Evolutionary conservation across 1,140 invertebrate species (phyloP), one percentile per base, ranked within the genome.

Genomic region (Halictus rubicundus): DNA sequence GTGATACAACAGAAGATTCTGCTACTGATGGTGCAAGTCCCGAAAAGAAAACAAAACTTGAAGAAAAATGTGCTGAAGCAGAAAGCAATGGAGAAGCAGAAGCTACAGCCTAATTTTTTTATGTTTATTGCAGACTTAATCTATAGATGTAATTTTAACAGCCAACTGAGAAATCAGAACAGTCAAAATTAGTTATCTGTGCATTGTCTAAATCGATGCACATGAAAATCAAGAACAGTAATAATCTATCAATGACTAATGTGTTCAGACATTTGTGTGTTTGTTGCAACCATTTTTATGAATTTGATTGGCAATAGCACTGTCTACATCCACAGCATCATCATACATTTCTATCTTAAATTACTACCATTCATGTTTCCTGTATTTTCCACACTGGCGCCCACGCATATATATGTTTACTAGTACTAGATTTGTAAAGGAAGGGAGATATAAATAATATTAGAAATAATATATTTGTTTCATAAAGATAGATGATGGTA

Each of bases 11-110:
- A n/a, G 94, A 93, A 60, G 93, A 91, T 60, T 87, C 90, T 61
- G 84, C 90, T 3, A 88, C 91, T 23, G 95, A 95, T 80, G 95
- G 94, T 69, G 94, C 94, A 23, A 95, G 94, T 84, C 95, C 95
- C 23, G 95, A 96, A 86, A 96, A 96, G 91, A 96, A 96, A 84
- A 94, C 95, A 72, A 96, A 96, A 93, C 91, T 96, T 39, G 95
- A 94, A 3, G 95, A 96, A 27, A 94, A 95, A 80, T 86, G 93
- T 63, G 93, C 93, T 16, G 93, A 94, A 57, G 91, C 92, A 49
- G 95, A 94, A 77, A 93, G 92, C 88, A 94, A 94, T 74, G 94
- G 94, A 71, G 94, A 94, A 32, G 94, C 95, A 76, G 95, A 96
- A 90, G 94, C 95, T 73, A 94, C 94, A 82, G 95, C 95, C 93